Percentiles rank a stretch among this genome's conserved stretches.
Evolutionary conservation across 2,888 invertebrate genomes (phyloP).

Genomic region (Sarcophaga rosellei): DNA sequence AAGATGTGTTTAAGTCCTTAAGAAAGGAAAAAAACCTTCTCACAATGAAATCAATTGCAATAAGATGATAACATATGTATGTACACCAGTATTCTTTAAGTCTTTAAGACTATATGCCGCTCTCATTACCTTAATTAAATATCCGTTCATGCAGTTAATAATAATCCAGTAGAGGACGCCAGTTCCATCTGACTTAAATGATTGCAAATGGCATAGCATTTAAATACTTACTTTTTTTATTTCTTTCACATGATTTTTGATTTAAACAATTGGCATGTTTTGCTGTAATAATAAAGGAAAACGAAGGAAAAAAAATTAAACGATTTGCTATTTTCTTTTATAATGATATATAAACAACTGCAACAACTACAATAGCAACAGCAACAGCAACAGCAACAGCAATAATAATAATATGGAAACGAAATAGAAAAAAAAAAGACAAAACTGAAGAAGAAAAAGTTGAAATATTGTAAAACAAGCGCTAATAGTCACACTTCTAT

Average conservation of each 20-base stretch:
- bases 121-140: not conserved
- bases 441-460: constrained; percentile 30
- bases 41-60: too few species aligned
- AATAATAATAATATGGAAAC: not conserved
- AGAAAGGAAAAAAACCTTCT: too few species aligned
- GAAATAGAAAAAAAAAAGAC: constrained; percentile 27
- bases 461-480: constrained; percentile 44
- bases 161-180: not conserved
- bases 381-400: not conserved
- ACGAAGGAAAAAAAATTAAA: constrained; percentile 30
- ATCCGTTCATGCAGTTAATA: not conserved
- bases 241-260: constrained; percentile 15
- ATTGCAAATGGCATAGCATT: not conserved
- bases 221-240: not conserved
- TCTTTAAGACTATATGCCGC: not conserved
- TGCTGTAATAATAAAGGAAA: constrained; percentile 51
- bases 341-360: constrained; percentile 3
- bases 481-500: constrained; percentile 67
- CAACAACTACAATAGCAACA: not conserved
- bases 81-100: not conserved
- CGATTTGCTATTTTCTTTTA: not conserved
- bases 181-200: not conserved
- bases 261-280: constrained; percentile 61
- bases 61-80: not conserved
- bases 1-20: too few species aligned